These are phyloP conservation scores for Drosophila nr. fundita DNA, from an alignment of 2,888 invertebrate species.

Conservation along the genomic window DNA sequence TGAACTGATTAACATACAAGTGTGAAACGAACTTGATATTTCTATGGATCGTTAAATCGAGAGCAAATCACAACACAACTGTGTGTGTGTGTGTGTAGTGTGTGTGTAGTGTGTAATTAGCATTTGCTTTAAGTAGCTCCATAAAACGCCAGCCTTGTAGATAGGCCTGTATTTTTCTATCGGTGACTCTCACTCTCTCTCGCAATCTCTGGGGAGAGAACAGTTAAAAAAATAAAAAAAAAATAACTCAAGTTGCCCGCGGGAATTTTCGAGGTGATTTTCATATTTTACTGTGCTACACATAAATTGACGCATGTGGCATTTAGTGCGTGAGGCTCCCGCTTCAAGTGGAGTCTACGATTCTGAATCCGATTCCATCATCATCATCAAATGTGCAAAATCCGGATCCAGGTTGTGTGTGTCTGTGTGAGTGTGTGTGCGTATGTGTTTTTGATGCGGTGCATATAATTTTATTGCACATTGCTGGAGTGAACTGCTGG, in stretches of 20 bases:
- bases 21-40: constrained; percentile 79
- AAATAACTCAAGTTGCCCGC: constrained; percentile 57
- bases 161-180: constrained; percentile 2
- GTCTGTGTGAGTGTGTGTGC: constrained; percentile 12
- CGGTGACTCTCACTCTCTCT: background rate
- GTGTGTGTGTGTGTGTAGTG: constrained; percentile 35
- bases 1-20: constrained; percentile 69
- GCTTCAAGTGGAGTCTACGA: constrained; percentile 31
- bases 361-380: constrained; percentile 48
- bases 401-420: constrained; percentile 16
- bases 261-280: constrained; percentile 65
- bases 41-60: constrained; percentile 55
- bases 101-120: constrained; percentile 63
- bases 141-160: background rate
- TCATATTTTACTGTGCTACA: constrained; percentile 45
- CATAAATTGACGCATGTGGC: constrained; percentile 83
- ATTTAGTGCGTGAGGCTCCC: constrained; percentile 75
- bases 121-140: constrained; percentile 16
- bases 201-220: constrained; percentile 32
- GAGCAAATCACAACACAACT: constrained; percentile 30
- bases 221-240: constrained; percentile 23
- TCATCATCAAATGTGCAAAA: constrained; percentile 48
- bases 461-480: constrained; percentile 80
- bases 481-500: constrained; percentile 1
- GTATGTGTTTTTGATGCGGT: constrained; percentile 46